Percentiles rank a stretch among this genome's conserved stretches.
Evolutionary conservation across 2,113 vertebrate species (phyloP).

Genomic region (Butastur rufipennis): DNA sequence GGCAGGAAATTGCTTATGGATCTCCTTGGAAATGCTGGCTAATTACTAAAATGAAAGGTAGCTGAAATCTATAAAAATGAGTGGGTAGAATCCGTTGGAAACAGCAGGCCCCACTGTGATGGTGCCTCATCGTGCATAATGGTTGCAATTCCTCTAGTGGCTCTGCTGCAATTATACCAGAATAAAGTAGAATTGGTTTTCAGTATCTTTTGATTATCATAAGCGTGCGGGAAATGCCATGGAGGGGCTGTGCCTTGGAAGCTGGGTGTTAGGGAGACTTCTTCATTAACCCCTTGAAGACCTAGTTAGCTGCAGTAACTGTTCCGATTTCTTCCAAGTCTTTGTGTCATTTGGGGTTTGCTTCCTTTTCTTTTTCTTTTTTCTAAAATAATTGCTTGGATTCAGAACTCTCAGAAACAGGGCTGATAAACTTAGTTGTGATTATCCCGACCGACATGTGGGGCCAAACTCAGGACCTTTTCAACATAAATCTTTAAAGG

Average conservation of each 20-base stretch:
- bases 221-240: neutral
- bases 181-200: slow-evolving; percentile 44
- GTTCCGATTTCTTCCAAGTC: neutral
- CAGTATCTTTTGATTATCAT: slow-evolving; percentile 40
- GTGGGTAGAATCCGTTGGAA: neutral
- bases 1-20: slow-evolving; percentile 22
- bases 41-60: slow-evolving; percentile 47
- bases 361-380: neutral
- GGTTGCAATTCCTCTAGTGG: slow-evolving; percentile 18
- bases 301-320: neutral
- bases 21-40: slow-evolving; percentile 30
- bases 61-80: slow-evolving; percentile 11
- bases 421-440: neutral
- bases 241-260: neutral
- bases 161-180: slow-evolving; percentile 27
- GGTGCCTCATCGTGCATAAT: slow-evolving; percentile 41
- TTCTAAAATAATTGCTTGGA: neutral
- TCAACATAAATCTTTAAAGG: neutral
- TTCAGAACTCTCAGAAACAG: neutral
- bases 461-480: neutral
- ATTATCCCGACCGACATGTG: neutral
- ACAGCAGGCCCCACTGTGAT: slow-evolving; percentile 14
- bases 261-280: neutral
- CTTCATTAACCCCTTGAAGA: slow-evolving; percentile 30
- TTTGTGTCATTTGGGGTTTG: neutral